These are phyloP conservation scores for Phaethon lepturus DNA, from an alignment of 2,113 vertebrate genomes.

Conservation along the genomic window DNA sequence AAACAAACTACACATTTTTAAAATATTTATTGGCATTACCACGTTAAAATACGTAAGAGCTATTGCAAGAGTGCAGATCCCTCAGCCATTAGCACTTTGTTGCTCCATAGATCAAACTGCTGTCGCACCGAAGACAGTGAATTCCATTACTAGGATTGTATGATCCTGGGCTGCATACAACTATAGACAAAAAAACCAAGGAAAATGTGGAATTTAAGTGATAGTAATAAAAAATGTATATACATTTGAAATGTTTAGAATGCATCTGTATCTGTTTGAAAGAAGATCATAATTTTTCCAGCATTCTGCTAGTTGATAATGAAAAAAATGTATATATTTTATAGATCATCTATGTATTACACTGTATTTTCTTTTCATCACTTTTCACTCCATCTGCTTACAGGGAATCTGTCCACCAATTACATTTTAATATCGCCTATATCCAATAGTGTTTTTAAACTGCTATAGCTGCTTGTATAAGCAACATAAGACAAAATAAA, in stretches of 20 bases:
- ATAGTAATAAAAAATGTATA: neutral
- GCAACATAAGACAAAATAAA: neutral
- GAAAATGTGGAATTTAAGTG: neutral
- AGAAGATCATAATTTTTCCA: neutral
- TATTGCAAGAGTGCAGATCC: neutral
- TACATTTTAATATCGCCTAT: neutral
- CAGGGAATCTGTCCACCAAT: neutral
- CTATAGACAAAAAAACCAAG: neutral
- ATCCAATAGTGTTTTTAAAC: neutral
- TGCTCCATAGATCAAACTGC: conserved; percentile 42
- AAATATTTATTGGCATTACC: conserved; percentile 34
- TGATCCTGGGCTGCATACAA: conserved; percentile 69
- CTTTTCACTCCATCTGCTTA: neutral
- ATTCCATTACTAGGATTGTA: conserved; percentile 60
- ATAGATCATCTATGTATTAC: neutral
- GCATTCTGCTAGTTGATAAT: neutral
- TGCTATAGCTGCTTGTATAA: neutral
- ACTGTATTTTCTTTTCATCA: neutral
- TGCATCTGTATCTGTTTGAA: neutral
- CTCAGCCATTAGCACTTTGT: neutral
- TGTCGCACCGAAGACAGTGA: conserved; percentile 49
- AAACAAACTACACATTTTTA: conserved; percentile 24
- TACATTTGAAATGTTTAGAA: neutral
- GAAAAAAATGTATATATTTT: neutral
- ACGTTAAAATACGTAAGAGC: neutral